A percentile compares a stretch with the other conserved stretches of the same genome.
phyloP scores from a whole-genome alignment of 92 coral and sea anemone species.

The Parazoanthus swiftii region DNA sequence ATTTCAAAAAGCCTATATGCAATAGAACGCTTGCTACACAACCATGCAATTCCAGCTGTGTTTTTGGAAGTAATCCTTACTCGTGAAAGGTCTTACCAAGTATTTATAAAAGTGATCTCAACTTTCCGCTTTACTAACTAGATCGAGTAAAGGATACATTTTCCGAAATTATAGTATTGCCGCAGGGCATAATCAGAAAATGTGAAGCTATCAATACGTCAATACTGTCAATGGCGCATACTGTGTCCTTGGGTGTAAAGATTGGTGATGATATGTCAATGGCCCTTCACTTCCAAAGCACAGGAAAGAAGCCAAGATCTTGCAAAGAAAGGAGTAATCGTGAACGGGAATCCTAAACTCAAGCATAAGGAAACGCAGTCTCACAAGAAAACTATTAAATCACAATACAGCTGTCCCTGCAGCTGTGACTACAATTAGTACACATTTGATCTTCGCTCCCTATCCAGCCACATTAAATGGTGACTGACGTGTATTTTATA shows the following conservation, averaged over 20 bases:
- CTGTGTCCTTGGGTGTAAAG: background rate
- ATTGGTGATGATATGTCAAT: conserved; percentile 2
- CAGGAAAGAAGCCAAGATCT: background rate
- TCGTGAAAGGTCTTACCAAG: too few species aligned
- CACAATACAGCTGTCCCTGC: background rate
- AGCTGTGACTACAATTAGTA: background rate
- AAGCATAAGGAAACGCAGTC: background rate
- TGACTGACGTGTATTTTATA: background rate
- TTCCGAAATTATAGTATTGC: background rate
- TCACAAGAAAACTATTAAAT: background rate
- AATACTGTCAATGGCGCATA: too few species aligned
- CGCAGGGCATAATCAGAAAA: background rate
- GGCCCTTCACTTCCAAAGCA: background rate
- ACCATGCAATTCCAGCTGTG: too few species aligned
- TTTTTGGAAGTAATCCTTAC: too few species aligned
- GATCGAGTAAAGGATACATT: too few species aligned
- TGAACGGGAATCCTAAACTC: background rate
- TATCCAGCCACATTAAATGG: background rate
- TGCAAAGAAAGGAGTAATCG: background rate
- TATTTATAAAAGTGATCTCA: too few species aligned
- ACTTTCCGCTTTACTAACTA: too few species aligned
- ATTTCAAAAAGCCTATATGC: too few species aligned
- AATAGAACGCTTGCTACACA: too few species aligned
- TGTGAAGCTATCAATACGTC: background rate
- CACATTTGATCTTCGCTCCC: background rate